A percentile compares a stretch with the other conserved stretches of the same genome.
These are phyloP conservation scores for Plagodis pulveraria DNA, from an alignment of 2,888 invertebrate genomes.

Conservation along the genomic window DNA sequence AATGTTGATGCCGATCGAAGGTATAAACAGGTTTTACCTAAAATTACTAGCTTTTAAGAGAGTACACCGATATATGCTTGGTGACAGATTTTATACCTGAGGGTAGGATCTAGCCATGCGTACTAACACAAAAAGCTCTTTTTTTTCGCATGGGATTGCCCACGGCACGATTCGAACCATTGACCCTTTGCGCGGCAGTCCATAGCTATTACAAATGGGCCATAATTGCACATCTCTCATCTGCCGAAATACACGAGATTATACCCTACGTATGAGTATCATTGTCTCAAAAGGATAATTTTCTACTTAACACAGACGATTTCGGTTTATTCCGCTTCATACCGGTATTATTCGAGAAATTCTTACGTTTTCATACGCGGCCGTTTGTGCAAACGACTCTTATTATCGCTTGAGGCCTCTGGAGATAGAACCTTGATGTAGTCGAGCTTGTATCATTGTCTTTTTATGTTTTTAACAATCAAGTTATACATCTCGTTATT, in stretches of 20 bases:
- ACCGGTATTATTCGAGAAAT: conserved; percentile 48
- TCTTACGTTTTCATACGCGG: conserved; percentile 39
- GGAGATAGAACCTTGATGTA: conserved; percentile 34
- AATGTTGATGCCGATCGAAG: too few relatives aligned
- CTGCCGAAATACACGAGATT: neutral
- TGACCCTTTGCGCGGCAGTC: too few relatives aligned
- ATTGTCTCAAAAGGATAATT: conserved; percentile 60
- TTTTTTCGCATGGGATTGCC: too few relatives aligned
- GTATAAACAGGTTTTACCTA: too few relatives aligned
- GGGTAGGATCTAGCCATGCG: too few relatives aligned
- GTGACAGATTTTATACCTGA: too few relatives aligned
- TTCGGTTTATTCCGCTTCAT: conserved; percentile 55
- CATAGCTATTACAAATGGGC: too few relatives aligned
- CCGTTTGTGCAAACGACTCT: conserved; percentile 38
- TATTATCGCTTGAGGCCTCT: conserved; percentile 38
- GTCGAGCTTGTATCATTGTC: neutral
- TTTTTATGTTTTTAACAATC: neutral
- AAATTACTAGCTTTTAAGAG: too few relatives aligned
- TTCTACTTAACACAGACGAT: conserved; percentile 53
- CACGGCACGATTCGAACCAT: too few relatives aligned
- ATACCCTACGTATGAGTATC: conserved; percentile 32
- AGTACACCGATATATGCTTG: too few relatives aligned
- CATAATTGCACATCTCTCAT: neutral
- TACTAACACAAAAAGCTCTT: too few relatives aligned
- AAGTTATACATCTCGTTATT: too few relatives aligned